Conservation (phyloP, 2,888 invertebrate genomes). For the Epirrita christyi region DNA sequence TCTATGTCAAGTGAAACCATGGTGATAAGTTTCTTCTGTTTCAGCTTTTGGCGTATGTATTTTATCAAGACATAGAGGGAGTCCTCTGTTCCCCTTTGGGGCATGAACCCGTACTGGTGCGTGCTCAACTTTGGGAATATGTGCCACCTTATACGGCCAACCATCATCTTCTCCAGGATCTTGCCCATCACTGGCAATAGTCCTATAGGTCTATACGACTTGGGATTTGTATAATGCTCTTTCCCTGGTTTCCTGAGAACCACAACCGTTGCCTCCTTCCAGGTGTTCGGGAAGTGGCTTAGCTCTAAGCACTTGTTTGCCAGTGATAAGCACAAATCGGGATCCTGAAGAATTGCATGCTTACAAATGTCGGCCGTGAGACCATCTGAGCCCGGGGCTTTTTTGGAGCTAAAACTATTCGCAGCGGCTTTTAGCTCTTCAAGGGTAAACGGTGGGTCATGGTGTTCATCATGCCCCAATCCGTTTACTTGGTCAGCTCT, state of each 20-base stretch:
- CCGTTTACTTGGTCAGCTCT: constrained; percentile 1
- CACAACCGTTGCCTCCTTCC: constrained; percentile 14
- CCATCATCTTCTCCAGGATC: constrained; percentile 5
- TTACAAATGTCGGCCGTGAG: constrained; percentile 16
- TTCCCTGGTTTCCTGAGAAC: constrained; percentile 5
- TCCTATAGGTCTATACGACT: constrained; percentile 17
- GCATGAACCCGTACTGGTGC: no score
- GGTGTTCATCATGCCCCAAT: neutral
- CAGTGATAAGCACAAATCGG: neutral
- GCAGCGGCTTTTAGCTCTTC: constrained; percentile 13
- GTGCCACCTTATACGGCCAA: no score
- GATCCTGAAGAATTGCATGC: constrained; percentile 28
- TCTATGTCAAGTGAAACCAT: constrained; percentile 3
- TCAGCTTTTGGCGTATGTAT: no score
- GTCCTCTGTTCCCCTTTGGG: no score
- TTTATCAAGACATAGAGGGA: no score
- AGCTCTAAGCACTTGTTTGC: constrained; percentile 2
- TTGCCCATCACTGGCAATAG: constrained; percentile 35
- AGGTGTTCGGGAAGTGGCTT: constrained; percentile 1
- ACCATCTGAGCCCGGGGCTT: constrained; percentile 25
- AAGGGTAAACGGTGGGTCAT: constrained; percentile 30
- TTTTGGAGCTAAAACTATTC: constrained; percentile 29
- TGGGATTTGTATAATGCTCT: neutral
- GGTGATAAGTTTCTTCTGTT: no score
- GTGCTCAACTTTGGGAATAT: no score